Conservation (phyloP, 2,797 vertebrate genomes). For the Anas bernieri region DNA sequence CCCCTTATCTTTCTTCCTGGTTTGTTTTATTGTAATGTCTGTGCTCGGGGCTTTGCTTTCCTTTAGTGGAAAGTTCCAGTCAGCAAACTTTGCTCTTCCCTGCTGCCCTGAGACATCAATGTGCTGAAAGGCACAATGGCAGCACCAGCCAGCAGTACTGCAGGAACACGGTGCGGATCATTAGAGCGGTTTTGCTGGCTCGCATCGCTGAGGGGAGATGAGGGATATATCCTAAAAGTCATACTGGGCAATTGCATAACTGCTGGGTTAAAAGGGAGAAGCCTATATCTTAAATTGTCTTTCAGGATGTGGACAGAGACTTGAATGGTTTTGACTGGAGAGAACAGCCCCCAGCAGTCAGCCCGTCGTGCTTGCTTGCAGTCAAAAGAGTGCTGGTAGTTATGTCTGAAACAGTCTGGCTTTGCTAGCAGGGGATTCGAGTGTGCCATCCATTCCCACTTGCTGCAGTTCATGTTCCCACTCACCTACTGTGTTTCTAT, state of each 20-base stretch:
- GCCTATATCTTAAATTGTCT: not conserved
- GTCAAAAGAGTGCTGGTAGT: not conserved
- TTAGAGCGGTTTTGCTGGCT: not conserved
- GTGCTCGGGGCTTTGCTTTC: not conserved
- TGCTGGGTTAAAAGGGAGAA: not conserved
- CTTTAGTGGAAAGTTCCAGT: not conserved
- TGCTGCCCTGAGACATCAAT: not conserved
- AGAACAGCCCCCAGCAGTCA: not conserved
- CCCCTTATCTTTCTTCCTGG: not conserved
- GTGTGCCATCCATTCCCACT: not conserved
- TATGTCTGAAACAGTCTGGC: not conserved
- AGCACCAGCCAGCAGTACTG: not conserved
- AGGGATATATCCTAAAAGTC: not conserved
- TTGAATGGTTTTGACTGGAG: not conserved
- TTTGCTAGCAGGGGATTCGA: not conserved
- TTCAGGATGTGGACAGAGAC: not conserved
- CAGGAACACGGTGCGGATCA: not conserved
- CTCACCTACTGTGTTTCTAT: not conserved
- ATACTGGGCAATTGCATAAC: fast-evolving
- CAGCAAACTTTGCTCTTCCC: not conserved
- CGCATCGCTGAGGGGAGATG: not conserved
- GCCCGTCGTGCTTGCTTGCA: not conserved
- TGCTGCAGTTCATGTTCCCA: not conserved
- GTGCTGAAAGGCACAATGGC: not conserved
- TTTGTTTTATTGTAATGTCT: not conserved